These are phyloP conservation scores for Sicus ferrugineus DNA, from an alignment of 2,888 invertebrate species.

Conservation along the genomic window DNA sequence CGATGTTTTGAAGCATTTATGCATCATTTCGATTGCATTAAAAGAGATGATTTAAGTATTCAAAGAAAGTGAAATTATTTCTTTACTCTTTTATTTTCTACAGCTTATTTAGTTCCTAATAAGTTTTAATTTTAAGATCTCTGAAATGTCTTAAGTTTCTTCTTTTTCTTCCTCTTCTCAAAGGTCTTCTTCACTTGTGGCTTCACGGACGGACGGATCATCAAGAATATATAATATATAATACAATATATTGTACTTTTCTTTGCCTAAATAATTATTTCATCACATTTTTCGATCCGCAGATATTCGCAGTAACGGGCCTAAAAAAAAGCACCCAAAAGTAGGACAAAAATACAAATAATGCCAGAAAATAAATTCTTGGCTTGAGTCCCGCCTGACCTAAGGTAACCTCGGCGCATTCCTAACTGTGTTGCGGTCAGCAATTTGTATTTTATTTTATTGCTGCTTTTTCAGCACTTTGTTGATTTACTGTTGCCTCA, in stretches of 20 bases:
- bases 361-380: background rate
- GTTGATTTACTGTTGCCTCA: background rate
- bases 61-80: too few species aligned
- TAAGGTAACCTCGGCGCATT: background rate
- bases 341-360: background rate
- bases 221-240: too few species aligned
- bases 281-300: background rate
- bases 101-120: too few species aligned
- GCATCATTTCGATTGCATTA: too few species aligned
- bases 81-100: too few species aligned
- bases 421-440: background rate
- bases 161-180: background rate
- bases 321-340: background rate
- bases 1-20: too few species aligned
- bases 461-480: background rate
- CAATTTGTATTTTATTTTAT: background rate
- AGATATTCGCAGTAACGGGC: background rate
- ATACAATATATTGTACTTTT: too few species aligned
- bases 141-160: too few species aligned
- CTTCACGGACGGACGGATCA: too few species aligned
- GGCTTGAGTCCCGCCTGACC: background rate
- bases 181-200: too few species aligned
- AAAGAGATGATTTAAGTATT: too few species aligned
- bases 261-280: background rate
- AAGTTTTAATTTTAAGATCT: too few species aligned